phyloP scores from a whole-genome alignment of 2,113 vertebrate species.

The Rhagologus leucostigma region DNA sequence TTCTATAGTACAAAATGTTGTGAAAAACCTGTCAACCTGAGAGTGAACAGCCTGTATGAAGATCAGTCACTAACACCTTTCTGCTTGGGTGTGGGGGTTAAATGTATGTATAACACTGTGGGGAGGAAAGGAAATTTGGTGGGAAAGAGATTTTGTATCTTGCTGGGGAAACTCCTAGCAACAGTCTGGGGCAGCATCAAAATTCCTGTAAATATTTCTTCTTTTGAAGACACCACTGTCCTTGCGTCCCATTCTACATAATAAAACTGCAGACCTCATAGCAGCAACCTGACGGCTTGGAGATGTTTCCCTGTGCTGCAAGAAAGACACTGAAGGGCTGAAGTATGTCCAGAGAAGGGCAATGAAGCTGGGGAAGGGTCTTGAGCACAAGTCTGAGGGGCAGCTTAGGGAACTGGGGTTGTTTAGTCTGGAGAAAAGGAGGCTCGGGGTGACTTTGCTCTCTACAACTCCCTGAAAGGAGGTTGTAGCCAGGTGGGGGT shows the following conservation, averaged over 20 bases:
- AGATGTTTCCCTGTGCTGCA: background rate
- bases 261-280: background rate
- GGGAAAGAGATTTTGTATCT: background rate
- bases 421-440: background rate
- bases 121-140: background rate
- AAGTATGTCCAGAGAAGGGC: background rate
- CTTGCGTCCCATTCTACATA: background rate
- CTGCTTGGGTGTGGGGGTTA: background rate
- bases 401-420: background rate
- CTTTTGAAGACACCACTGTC: background rate
- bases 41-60: background rate
- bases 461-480: background rate
- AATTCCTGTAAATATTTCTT: background rate
- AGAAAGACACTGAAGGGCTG: background rate
- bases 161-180: background rate
- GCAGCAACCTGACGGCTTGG: background rate
- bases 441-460: background rate
- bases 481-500: accelerated
- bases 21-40: background rate
- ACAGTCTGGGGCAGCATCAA: background rate
- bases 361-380: background rate
- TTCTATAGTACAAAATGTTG: background rate
- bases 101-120: background rate
- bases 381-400: background rate
- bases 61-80: background rate